These are phyloP conservation scores for Nomia melanderi DNA, from an alignment of 1,140 invertebrate genomes.

Conservation along the genomic window DNA sequence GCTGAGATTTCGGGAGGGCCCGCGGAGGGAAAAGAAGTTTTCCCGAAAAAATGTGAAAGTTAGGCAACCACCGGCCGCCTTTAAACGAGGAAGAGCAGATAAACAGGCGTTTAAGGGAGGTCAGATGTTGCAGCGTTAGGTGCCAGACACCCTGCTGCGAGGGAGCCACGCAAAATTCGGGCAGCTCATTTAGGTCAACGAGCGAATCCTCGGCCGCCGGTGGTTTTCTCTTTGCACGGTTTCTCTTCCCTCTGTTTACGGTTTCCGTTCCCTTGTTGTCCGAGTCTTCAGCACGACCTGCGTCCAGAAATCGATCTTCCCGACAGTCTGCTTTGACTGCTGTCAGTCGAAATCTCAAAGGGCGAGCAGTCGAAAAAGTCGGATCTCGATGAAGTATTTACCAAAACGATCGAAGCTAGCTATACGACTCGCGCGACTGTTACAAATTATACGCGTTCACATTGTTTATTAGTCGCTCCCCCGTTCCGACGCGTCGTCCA, in stretches of 20 bases:
- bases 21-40: slow-evolving; percentile 66
- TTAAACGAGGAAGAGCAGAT: slow-evolving; percentile 3
- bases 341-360: not conserved
- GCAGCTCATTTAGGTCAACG: slow-evolving; percentile 26
- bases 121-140: slow-evolving; percentile 45
- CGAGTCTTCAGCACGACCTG: not conserved
- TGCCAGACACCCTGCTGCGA: slow-evolving; percentile 64
- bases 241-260: slow-evolving; percentile 31
- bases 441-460: too few species aligned
- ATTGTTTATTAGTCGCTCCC: too few species aligned
- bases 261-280: not conserved
- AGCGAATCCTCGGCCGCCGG: not conserved
- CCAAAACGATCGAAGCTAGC: too few species aligned
- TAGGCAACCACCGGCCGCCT: slow-evolving; percentile 33
- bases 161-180: slow-evolving; percentile 70
- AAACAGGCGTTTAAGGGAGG: slow-evolving; percentile 31
- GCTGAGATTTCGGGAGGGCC: slow-evolving; percentile 27
- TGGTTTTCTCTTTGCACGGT: slow-evolving; percentile 23
- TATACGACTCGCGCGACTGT: not conserved
- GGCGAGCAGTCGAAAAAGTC: too few species aligned
- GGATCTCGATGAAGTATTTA: too few species aligned
- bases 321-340: not conserved
- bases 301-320: slow-evolving; percentile 7
- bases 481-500: not conserved
- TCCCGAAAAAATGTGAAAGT: slow-evolving; percentile 78